phyloP scores from a whole-genome alignment of 2,113 vertebrate genomes.

The Dascyllus trimaculatus region DNA sequence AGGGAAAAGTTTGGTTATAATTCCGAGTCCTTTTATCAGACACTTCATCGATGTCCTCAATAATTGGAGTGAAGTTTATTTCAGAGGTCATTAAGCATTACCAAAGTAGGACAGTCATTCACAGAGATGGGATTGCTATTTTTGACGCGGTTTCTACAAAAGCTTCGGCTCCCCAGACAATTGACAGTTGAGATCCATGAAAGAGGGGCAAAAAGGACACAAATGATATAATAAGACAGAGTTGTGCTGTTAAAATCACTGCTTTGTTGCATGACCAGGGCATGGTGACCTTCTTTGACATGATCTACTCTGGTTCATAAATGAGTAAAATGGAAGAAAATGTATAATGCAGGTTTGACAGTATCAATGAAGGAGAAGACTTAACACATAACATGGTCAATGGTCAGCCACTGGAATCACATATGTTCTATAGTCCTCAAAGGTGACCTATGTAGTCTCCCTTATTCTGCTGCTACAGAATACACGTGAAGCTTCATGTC shows the following conservation, averaged over 20 bases:
- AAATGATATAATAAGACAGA: not conserved
- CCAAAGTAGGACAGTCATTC: conserved; percentile 55
- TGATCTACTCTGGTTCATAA: not conserved
- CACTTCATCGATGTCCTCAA: conserved; percentile 35
- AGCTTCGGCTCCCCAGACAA: not conserved
- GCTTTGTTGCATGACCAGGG: not conserved
- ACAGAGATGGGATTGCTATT: conserved; percentile 33
- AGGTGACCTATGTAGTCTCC: too few relatives aligned
- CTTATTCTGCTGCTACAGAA: too few relatives aligned
- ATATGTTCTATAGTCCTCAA: too few relatives aligned
- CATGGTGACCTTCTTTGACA: not conserved
- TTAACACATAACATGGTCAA: too few relatives aligned
- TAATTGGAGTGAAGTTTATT: conserved; percentile 42
- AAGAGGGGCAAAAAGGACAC: not conserved
- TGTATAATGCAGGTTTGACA: too few relatives aligned
- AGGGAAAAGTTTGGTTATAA: not conserved
- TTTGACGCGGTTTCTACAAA: conserved; percentile 8
- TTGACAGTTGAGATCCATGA: not conserved
- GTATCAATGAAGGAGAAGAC: too few relatives aligned
- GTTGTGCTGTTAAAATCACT: not conserved
- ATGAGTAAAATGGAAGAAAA: too few relatives aligned
- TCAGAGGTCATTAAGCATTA: conserved; percentile 32
- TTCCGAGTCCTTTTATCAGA: conserved; percentile 19
- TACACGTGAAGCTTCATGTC: too few relatives aligned
- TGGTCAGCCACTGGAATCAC: too few relatives aligned